Evolutionary conservation across 2,113 vertebrate species (phyloP).

Genomic region (Bubo scandiacus): DNA sequence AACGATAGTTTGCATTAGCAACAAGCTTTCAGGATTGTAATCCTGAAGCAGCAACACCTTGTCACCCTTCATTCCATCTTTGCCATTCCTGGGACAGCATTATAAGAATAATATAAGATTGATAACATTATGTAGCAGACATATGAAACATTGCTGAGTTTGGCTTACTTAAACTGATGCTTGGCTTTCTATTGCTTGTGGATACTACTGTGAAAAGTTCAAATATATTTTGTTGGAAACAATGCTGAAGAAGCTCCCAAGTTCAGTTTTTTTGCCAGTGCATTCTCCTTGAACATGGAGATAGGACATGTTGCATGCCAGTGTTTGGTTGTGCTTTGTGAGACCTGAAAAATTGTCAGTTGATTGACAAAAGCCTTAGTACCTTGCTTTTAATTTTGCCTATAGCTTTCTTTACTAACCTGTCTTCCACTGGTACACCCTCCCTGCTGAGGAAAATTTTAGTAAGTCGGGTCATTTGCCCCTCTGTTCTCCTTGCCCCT

Average conservation of each 20-base stretch:
- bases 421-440: background rate
- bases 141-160: background rate
- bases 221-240: background rate
- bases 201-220: background rate
- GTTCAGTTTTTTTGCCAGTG: background rate
- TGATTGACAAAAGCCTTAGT: background rate
- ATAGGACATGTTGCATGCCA: background rate
- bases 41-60: background rate
- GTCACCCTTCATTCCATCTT: background rate
- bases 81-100: background rate
- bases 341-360: background rate
- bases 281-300: background rate
- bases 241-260: background rate
- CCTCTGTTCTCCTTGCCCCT: background rate
- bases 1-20: background rate
- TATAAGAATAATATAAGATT: background rate
- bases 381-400: background rate
- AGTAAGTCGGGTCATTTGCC: background rate
- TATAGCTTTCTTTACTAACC: background rate
- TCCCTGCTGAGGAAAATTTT: background rate
- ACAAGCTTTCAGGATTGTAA: background rate
- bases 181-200: background rate
- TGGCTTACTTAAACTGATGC: background rate
- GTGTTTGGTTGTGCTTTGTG: background rate
- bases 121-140: background rate